Evolutionary conservation across 2,113 vertebrate species (phyloP).

Genomic region (Pogonocichla stellata): DNA sequence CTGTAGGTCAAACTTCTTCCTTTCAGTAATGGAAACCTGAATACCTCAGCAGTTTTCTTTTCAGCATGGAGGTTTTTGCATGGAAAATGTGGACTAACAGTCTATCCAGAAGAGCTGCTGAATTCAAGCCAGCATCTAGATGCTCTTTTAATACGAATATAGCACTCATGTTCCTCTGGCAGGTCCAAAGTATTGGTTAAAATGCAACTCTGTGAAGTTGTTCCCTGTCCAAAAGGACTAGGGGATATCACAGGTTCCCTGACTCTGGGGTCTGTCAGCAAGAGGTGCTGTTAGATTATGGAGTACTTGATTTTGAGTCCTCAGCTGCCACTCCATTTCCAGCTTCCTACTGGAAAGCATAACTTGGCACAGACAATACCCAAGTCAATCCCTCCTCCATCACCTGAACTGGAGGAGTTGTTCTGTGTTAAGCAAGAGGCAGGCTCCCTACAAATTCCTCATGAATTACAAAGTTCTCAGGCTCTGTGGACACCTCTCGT

Average conservation of each 20-base stretch:
- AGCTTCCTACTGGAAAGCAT: background rate
- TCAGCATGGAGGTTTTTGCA: background rate
- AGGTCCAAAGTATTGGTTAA: background rate
- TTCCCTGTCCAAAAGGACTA: background rate
- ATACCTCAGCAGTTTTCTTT: background rate
- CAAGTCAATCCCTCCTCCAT: background rate
- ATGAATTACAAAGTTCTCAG: background rate
- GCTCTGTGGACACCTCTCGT: background rate
- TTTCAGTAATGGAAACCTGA: constrained; percentile 27
- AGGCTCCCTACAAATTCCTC: background rate
- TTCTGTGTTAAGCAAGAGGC: background rate
- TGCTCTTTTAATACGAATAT: background rate
- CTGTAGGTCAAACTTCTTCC: background rate
- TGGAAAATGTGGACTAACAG: background rate
- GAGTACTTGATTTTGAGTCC: background rate
- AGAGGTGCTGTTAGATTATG: background rate
- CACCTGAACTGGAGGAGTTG: background rate
- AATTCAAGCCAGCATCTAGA: background rate
- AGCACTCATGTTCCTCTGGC: background rate
- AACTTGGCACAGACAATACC: background rate
- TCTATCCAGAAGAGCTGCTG: background rate
- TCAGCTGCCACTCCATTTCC: background rate
- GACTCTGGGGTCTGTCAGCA: background rate
- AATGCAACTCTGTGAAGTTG: background rate
- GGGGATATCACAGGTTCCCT: background rate